Conservation (phyloP, 23 tunicate species). For the Oikopleura vanhoeffeni region DNA sequence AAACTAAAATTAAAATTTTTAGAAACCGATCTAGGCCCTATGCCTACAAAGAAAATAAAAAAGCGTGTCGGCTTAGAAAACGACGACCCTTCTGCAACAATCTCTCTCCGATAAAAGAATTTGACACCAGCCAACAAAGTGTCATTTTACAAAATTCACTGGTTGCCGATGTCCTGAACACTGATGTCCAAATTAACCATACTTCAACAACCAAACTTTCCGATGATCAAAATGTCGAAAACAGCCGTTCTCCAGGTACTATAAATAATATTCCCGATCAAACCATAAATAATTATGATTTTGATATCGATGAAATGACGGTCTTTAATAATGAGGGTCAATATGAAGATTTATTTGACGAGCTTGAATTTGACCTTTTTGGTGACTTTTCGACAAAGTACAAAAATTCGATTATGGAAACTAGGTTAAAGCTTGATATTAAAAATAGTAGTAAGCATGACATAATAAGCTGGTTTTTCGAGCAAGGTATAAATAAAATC, state of each 20-base stretch:
- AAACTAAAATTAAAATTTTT: no score
- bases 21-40: no score
- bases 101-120: no score
- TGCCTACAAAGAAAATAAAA: no score
- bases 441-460: neutral
- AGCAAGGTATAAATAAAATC: neutral
- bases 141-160: no score
- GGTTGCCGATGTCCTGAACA: neutral
- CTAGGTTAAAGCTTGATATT: no score
- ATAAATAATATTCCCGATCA: neutral
- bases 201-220: neutral
- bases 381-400: neutral
- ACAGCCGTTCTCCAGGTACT: neutral
- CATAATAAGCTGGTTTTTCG: neutral
- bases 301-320: neutral
- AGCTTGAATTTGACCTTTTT: neutral
- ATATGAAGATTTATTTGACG: no score
- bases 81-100: no score
- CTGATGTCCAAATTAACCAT: neutral
- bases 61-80: no score
- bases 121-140: no score
- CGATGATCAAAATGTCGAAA: neutral
- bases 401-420: no score
- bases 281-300: neutral
- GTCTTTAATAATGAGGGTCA: no score